Percentiles rank a stretch among this genome's conserved stretches.
Evolutionary conservation across 2,888 invertebrate genomes (phyloP).

Genomic region (Timema cristinae): DNA sequence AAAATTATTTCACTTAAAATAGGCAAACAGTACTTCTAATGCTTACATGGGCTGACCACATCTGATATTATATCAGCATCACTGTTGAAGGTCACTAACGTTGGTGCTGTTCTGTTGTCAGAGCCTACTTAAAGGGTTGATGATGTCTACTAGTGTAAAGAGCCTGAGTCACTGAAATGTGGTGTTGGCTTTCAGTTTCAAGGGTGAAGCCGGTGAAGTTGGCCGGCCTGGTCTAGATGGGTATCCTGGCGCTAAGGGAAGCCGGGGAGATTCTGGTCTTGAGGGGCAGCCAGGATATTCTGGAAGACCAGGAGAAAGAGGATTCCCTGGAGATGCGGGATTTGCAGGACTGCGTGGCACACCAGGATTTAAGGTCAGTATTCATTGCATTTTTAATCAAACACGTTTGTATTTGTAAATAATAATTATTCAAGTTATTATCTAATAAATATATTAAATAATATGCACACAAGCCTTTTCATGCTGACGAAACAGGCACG

Average conservation of each 20-base stretch:
- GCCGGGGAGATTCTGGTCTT: conserved; percentile 44
- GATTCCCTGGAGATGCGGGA: conserved; percentile 50
- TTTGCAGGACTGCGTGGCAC: conserved; percentile 48
- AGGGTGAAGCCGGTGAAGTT: conserved; percentile 52
- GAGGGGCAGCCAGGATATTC: conserved; percentile 40
- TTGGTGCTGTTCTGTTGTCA: no score
- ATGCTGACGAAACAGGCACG: no score
- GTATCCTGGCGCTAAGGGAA: conserved; percentile 42
- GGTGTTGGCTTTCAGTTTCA: conserved; percentile 32
- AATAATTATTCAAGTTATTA: background rate
- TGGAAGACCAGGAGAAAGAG: conserved; percentile 43
- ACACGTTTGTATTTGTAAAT: background rate
- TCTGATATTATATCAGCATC: no score
- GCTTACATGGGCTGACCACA: no score
- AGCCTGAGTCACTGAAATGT: no score
- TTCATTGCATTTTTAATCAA: background rate
- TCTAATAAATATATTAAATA: background rate
- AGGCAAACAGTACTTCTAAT: no score
- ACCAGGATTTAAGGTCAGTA: conserved; percentile 43
- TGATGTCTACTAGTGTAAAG: background rate
- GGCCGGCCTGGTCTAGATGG: conserved; percentile 48
- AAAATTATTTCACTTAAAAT: no score
- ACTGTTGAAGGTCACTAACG: no score
- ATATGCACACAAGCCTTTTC: background rate
- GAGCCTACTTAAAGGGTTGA: no score